These are phyloP conservation scores for Linyphia triangularis DNA, from an alignment of 2,888 invertebrate species.

Conservation along the genomic window DNA sequence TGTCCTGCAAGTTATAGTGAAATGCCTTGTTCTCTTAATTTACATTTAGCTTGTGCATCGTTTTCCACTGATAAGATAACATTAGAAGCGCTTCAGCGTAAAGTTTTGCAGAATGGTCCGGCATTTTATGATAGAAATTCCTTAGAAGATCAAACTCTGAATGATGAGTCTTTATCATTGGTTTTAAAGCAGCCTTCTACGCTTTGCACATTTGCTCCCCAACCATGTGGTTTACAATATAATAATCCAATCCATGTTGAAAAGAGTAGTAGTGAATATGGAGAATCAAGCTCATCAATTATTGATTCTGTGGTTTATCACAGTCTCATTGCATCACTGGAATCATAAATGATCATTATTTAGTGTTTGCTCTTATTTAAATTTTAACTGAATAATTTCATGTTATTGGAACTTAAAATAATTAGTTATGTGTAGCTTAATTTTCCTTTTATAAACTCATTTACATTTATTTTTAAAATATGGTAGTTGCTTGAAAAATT, in stretches of 20 bases:
- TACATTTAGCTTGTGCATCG: slow-evolving; percentile 42
- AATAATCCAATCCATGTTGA: slow-evolving; percentile 50
- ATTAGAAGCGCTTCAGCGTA: not conserved
- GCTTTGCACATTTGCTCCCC: slow-evolving; percentile 47
- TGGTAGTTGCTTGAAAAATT: too few relatives aligned
- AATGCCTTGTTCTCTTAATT: slow-evolving; percentile 24
- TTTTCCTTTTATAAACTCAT: too few relatives aligned
- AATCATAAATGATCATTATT: slow-evolving; percentile 45
- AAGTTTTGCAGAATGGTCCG: slow-evolving; percentile 28
- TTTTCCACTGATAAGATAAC: slow-evolving; percentile 14
- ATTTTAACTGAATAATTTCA: too few relatives aligned
- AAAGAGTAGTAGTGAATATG: slow-evolving; percentile 35
- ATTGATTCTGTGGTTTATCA: slow-evolving; percentile 64
- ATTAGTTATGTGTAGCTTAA: too few relatives aligned
- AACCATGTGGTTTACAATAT: slow-evolving; percentile 69
- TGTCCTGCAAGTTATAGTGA: slow-evolving; percentile 1
- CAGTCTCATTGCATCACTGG: slow-evolving; percentile 53
- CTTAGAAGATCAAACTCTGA: slow-evolving; percentile 30
- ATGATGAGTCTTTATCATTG: slow-evolving; percentile 23
- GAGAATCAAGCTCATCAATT: slow-evolving; percentile 55
- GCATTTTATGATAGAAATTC: slow-evolving; percentile 18
- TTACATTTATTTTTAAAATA: too few relatives aligned
- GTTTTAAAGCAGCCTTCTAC: slow-evolving; percentile 35
- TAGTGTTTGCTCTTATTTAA: too few relatives aligned
- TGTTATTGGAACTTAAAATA: too few relatives aligned